Base-by-base conservation (phyloP, 53 echinoderm and acorn worm species). In the Echinometra lucunter region DNA sequence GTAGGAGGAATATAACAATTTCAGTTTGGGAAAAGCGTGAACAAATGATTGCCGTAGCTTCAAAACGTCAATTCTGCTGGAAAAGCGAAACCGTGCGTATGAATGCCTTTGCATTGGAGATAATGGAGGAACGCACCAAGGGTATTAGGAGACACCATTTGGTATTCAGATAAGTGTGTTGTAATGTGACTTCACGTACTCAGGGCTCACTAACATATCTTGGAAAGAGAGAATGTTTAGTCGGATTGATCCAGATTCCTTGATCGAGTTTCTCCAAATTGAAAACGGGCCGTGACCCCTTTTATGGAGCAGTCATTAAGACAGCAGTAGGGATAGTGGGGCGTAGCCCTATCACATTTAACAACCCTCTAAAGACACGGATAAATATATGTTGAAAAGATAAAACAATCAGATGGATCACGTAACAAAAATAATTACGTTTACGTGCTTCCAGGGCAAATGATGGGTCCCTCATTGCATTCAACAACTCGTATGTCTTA, bases 231-330 rank as follows among this genome's bases (percentile, higher is more conserved):
- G 57, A 58, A 89, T 89, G 89, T 89, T 89, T 37, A 89, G 8
- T 19, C 35, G 63, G 60, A 89, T 89, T 89, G 89, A 57, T 89
- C 89, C 30, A 89, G 89, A 89, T 89, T 89, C 89, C 89, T 35
- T 60, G 89, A 60, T 60, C 89, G 89, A 60, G 89, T 58, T 89
- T 57, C 89, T 15, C 6, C 21, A 57, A 89, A 89, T 89, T 89
- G 37, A 11, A 89, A 37, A 89, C 89, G 60, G 15, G 40, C 89
- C 89, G 58, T 89, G 89, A 89, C 89, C 89, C 89, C 89, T 89
- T 89, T 89, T 89, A 89, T 25, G 60, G 60, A 89, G 37, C 38
- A 89, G 58, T 60, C 89, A 89, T 58, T 58, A 58, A 30, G 89
- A 60, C 38, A 34, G 56, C 38, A 34, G 56, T 25, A 88, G 11